Evolutionary conservation across 1,140 invertebrate genomes (phyloP).

Genomic region (Drosophila mauritiana): DNA sequence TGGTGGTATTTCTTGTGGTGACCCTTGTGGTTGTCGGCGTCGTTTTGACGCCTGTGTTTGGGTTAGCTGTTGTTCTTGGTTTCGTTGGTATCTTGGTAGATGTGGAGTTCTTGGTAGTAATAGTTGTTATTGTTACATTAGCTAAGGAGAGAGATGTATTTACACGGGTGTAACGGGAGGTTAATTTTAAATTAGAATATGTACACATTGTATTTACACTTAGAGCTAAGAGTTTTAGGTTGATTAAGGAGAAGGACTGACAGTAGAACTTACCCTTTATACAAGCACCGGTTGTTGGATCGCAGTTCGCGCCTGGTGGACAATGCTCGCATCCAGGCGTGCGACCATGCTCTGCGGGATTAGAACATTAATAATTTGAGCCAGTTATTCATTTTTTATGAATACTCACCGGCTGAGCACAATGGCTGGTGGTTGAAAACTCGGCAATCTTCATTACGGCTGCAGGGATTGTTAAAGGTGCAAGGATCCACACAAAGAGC

Average conservation of each 20-base stretch:
- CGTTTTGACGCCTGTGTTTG: conserved; percentile 59
- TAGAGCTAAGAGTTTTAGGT: conserved; percentile 43
- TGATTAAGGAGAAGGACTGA: conserved; percentile 4
- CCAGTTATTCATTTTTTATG: neutral
- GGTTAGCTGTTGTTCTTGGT: conserved; percentile 71
- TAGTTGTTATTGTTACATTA: conserved; percentile 83
- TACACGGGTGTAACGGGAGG: conserved; percentile 78
- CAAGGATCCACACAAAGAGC: conserved; percentile 92
- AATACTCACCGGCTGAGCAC: conserved; percentile 89
- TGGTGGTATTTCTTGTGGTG: conserved; percentile 45
- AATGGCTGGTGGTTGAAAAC: conserved; percentile 91
- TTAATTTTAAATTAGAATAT: conserved; percentile 73
- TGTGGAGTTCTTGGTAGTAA: conserved; percentile 75
- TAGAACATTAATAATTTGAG: neutral
- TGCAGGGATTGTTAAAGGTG: conserved; percentile 88
- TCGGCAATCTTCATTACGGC: conserved; percentile 88
- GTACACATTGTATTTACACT: conserved; percentile 74
- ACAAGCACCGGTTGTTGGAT: conserved; percentile 90
- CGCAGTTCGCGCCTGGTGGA: conserved; percentile 90
- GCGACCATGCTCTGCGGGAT: conserved; percentile 62
- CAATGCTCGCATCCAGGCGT: conserved; percentile 89
- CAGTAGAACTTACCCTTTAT: conserved; percentile 88
- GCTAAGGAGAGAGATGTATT: conserved; percentile 81
- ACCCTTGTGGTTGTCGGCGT: conserved; percentile 41
- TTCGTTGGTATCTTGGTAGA: conserved; percentile 65